Evolutionary conservation across 2,797 vertebrate species (phyloP).

Genomic region (Threskiornis aethiopicus): DNA sequence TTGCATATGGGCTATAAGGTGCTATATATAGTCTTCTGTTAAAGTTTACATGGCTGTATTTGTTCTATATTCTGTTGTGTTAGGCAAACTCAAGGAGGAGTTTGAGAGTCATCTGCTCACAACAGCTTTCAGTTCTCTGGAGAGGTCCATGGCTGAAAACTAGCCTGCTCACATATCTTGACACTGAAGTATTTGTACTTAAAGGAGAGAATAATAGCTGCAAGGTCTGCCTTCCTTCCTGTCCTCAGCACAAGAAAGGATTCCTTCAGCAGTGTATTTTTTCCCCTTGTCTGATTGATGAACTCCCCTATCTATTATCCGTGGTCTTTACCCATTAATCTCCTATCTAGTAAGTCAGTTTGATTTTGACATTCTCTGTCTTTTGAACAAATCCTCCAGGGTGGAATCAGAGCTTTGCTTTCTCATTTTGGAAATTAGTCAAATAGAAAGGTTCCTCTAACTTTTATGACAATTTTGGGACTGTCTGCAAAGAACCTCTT

Average conservation of each 20-base stretch:
- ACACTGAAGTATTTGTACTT: not conserved
- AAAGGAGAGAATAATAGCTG: constrained; percentile 9
- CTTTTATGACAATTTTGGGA: not conserved
- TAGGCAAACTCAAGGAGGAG: not conserved
- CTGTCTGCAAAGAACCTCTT: not conserved
- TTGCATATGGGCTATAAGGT: not conserved
- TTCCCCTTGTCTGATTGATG: not conserved
- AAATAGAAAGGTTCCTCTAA: not conserved
- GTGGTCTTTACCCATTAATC: not conserved
- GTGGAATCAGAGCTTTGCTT: not conserved
- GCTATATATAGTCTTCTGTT: not conserved
- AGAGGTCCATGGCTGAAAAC: not conserved
- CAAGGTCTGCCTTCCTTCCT: not conserved
- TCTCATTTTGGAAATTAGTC: constrained; percentile 7
- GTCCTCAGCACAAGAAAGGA: not conserved
- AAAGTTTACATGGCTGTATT: not conserved
- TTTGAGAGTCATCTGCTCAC: not conserved
- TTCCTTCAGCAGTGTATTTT: not conserved
- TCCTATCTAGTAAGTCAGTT: not conserved
- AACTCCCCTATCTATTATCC: not conserved
- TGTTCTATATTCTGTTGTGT: not conserved
- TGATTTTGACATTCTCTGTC: constrained; percentile 38
- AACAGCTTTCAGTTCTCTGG: not conserved
- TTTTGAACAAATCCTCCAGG: constrained; percentile 16
- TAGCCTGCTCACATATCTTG: not conserved